Percentiles rank a stretch among this genome's conserved stretches.
Conservation (phyloP, 2,888 invertebrate genomes). For the Rotaria macrura region DNA sequence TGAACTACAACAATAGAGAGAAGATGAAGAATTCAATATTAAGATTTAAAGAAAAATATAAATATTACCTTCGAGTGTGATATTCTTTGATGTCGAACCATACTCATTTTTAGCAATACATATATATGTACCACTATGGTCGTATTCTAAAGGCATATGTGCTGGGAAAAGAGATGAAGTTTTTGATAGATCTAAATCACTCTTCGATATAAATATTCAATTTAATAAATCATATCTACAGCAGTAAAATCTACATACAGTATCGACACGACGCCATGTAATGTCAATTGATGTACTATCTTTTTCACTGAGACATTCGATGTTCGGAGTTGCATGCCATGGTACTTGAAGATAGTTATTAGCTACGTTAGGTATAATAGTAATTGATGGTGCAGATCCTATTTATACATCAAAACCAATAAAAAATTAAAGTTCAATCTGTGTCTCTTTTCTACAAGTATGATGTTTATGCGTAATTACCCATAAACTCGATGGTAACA, state of each 20-base stretch:
- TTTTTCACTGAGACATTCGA: background rate
- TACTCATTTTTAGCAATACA: background rate
- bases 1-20: background rate
- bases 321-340: background rate
- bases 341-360: background rate
- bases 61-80: background rate
- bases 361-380: background rate
- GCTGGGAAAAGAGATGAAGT: background rate
- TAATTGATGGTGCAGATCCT: background rate
- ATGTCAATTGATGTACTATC: background rate
- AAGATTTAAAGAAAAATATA: background rate
- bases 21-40: too few species aligned
- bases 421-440: too few species aligned
- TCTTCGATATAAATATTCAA: background rate
- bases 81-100: background rate
- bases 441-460: background rate
- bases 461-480: background rate
- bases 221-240: background rate
- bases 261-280: background rate
- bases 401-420: background rate
- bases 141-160: background rate
- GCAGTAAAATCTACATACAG: background rate
- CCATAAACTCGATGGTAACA: background rate
- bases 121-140: background rate
- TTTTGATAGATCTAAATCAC: background rate